Conservation (phyloP, 2,797 vertebrate species). For the Hipposideros larvatus region DNA sequence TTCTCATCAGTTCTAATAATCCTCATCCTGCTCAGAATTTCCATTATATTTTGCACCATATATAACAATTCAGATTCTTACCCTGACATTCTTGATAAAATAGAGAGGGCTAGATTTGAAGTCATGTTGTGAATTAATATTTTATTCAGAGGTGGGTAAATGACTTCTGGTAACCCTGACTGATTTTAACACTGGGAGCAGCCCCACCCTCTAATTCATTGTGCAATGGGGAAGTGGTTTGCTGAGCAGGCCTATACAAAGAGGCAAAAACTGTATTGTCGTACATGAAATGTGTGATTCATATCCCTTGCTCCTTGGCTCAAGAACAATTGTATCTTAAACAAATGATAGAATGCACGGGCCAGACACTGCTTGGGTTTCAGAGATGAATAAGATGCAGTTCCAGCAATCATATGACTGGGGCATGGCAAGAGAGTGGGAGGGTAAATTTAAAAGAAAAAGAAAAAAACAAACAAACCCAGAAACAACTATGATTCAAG, state of each 20-base stretch:
- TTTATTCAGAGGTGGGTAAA: constrained; percentile 78
- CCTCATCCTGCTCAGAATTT: constrained; percentile 12
- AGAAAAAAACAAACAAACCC: background rate
- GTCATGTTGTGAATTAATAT: constrained; percentile 3
- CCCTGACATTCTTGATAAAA: background rate
- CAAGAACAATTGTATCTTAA: constrained; percentile 67
- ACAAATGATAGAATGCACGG: constrained; percentile 52
- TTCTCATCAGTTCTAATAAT: constrained; percentile 41
- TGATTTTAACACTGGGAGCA: constrained; percentile 82
- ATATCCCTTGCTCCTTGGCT: constrained; percentile 71
- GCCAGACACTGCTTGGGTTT: constrained; percentile 15
- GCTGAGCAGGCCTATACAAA: constrained; percentile 83
- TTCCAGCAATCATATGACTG: constrained; percentile 61
- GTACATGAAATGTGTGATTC: constrained; percentile 83
- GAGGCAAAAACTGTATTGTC: constrained; percentile 79
- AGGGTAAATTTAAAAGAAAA: constrained; percentile 15
- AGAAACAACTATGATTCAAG: constrained; percentile 50
- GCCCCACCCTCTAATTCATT: constrained; percentile 76
- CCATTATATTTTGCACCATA: background rate
- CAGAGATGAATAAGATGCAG: constrained; percentile 34
- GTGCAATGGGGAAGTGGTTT: constrained; percentile 87
- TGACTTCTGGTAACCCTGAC: constrained; percentile 86
- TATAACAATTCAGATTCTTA: constrained; percentile 28
- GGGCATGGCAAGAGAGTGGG: background rate
- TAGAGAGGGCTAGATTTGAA: constrained; percentile 22